A percentile compares a stretch with the other conserved stretches of the same genome.
Conservation (phyloP, 2,888 invertebrate genomes). For the Tortrix viridana region DNA sequence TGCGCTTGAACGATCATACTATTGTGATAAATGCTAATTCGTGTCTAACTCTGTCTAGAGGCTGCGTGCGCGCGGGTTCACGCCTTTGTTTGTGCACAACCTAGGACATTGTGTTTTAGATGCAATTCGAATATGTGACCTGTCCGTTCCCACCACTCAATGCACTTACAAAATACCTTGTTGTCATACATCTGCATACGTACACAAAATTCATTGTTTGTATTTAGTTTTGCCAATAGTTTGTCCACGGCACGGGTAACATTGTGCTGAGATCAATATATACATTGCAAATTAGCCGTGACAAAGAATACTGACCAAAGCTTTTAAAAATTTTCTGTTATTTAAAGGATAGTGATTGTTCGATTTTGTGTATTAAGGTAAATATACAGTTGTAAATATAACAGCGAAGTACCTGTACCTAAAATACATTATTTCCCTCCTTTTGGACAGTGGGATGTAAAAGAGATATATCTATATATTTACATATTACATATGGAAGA, state of each 20-base stretch:
- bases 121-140: constrained; percentile 61
- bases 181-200: constrained; percentile 60
- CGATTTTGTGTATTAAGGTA: too few species aligned
- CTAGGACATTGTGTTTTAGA: constrained; percentile 69
- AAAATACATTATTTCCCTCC: too few species aligned
- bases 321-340: too few species aligned
- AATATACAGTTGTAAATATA: too few species aligned
- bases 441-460: too few species aligned
- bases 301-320: too few species aligned
- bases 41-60: constrained; percentile 47
- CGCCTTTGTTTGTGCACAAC: constrained; percentile 73
- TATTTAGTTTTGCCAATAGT: constrained; percentile 51
- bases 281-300: background rate
- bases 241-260: constrained; percentile 28
- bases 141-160: constrained; percentile 76
- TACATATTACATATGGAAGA: too few species aligned
- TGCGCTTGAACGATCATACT: background rate
- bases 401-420: too few species aligned
- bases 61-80: constrained; percentile 65
- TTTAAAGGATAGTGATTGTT: too few species aligned
- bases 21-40: constrained; percentile 36
- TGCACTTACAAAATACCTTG: constrained; percentile 66
- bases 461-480: too few species aligned
- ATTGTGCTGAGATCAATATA: constrained; percentile 5
- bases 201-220: constrained; percentile 41